phyloP scores from a whole-genome alignment of 2,113 vertebrate species.

The Pteruthius melanotis region DNA sequence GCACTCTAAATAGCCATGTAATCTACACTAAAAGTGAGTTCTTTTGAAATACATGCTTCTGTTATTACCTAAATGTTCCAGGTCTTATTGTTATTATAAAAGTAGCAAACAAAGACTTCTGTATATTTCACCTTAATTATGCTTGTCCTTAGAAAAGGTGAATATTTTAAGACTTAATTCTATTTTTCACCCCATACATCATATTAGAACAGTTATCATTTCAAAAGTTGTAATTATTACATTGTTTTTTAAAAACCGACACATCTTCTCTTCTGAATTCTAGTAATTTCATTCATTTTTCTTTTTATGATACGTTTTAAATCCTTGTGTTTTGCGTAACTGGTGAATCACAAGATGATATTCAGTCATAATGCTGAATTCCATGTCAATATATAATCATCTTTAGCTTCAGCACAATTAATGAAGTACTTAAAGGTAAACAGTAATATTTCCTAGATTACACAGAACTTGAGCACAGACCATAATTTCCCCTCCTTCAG shows the following conservation, averaged over 20 bases:
- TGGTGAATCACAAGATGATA: not conserved
- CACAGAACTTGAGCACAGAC: not conserved
- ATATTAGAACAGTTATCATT: not conserved
- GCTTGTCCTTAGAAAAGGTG: not conserved
- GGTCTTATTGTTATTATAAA: not conserved
- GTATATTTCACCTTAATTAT: not conserved
- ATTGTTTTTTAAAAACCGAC: not conserved
- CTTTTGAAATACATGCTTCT: not conserved
- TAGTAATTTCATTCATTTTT: not conserved
- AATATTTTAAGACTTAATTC: not conserved
- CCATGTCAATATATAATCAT: not conserved
- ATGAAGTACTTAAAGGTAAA: not conserved
- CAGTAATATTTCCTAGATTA: not conserved
- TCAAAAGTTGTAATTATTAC: not conserved
- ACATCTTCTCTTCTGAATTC: not conserved
- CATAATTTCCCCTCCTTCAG: not conserved
- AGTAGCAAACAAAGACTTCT: not conserved
- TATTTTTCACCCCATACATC: not conserved
- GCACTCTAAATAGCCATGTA: rapidly evolving
- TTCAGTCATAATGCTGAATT: not conserved
- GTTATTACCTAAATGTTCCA: not conserved
- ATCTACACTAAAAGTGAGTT: not conserved
- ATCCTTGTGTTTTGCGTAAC: not conserved
- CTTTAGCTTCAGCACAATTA: not conserved
- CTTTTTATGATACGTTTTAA: not conserved